phyloP scores from a whole-genome alignment of 2,113 vertebrate species.

The Neomonachus schauinslandi region DNA sequence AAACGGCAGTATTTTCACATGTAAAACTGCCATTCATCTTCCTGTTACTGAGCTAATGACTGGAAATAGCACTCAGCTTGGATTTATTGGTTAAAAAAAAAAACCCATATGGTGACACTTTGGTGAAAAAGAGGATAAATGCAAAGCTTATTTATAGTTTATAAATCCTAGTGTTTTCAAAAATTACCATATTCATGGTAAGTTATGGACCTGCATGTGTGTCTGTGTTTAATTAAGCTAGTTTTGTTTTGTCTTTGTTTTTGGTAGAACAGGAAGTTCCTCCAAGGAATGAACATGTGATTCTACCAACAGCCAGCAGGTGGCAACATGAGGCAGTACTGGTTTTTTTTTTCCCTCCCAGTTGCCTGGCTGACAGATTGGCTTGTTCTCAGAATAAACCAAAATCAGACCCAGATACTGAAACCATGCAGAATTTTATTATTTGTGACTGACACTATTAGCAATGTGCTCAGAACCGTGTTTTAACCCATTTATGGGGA shows the following conservation, averaged over 20 bases:
- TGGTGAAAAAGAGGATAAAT: neutral
- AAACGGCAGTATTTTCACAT: constrained; percentile 3
- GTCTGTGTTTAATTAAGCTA: neutral
- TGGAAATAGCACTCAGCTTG: neutral
- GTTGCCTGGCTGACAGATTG: neutral
- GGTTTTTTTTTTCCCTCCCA: neutral
- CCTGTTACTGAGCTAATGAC: neutral
- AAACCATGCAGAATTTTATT: constrained; percentile 4
- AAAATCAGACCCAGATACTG: neutral
- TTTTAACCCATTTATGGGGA: neutral
- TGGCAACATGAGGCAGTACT: constrained; percentile 64
- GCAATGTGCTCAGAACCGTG: constrained; percentile 25
- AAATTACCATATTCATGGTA: neutral
- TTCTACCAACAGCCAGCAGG: constrained; percentile 56
- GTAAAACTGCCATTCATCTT: neutral
- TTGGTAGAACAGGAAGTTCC: neutral
- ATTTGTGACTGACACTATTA: constrained; percentile 73
- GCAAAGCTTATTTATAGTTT: neutral
- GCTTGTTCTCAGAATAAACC: constrained; percentile 52
- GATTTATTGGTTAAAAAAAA: neutral
- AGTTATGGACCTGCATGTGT: neutral
- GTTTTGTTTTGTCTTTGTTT: constrained; percentile 44
- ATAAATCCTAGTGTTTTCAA: neutral
- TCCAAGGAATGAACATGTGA: neutral
- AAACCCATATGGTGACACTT: neutral